Evolutionary conservation across 2,888 invertebrate species (phyloP).

Genomic region (Heliothis peltigera): DNA sequence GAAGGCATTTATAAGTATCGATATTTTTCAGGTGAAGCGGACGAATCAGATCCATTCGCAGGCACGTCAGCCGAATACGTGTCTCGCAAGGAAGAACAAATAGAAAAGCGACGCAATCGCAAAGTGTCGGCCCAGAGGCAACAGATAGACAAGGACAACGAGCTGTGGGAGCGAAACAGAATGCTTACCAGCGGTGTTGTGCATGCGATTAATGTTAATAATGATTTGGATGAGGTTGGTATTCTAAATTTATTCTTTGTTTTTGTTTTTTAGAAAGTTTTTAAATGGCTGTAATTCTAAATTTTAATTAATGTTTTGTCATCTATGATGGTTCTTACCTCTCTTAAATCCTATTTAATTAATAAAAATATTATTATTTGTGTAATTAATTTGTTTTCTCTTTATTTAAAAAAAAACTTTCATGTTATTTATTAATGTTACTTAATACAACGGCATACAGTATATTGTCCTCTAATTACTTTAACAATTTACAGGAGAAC

Average conservation of each 20-base stretch:
- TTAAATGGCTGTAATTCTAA: too few relatives aligned
- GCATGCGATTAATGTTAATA: slow-evolving; percentile 95
- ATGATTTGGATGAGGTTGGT: slow-evolving; percentile 96
- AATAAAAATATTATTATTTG: too few relatives aligned
- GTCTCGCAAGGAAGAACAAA: slow-evolving; percentile 97
- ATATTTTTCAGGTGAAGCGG: slow-evolving; percentile 91
- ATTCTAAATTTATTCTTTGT: background rate
- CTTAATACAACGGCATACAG: too few relatives aligned
- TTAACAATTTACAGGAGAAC: slow-evolving; percentile 90
- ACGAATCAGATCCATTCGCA: slow-evolving; percentile 97
- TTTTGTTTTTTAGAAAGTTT: too few relatives aligned
- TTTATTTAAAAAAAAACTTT: too few relatives aligned
- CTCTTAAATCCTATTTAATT: too few relatives aligned
- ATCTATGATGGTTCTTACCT: too few relatives aligned
- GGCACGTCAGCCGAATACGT: slow-evolving; percentile 97
- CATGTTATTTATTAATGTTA: too few relatives aligned
- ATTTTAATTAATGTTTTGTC: too few relatives aligned
- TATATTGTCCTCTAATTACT: too few relatives aligned
- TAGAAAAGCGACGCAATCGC: slow-evolving; percentile 97
- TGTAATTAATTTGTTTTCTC: too few relatives aligned
- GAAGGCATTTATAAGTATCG: background rate
- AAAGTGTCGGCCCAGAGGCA: slow-evolving; percentile 98
- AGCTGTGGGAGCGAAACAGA: slow-evolving; percentile 99
- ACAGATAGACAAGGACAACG: slow-evolving; percentile 99
- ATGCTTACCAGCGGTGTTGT: slow-evolving; percentile 99